A percentile compares a stretch with the other conserved stretches of the same genome.
Evolutionary conservation across 2,888 invertebrate species (phyloP).

Genomic region (Melanargia galathea): DNA sequence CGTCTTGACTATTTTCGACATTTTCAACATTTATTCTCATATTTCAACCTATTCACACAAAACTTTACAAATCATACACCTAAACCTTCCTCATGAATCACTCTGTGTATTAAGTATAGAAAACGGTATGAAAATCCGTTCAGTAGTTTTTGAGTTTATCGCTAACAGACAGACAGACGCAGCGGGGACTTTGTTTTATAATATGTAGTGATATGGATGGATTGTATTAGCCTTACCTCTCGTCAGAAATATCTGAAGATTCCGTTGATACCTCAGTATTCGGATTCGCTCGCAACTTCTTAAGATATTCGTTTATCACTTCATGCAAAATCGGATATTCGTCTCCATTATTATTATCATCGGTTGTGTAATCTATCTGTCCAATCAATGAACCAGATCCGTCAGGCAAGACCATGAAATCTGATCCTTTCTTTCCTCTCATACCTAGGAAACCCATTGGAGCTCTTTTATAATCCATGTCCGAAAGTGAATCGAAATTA

Average conservation of each 20-base stretch:
- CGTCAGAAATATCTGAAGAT: constrained; percentile 37
- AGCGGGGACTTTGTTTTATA: too few relatives aligned
- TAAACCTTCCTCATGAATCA: too few relatives aligned
- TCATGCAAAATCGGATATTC: constrained; percentile 59
- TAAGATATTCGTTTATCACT: constrained; percentile 56
- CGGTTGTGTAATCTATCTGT: constrained; percentile 67
- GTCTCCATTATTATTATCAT: constrained; percentile 30
- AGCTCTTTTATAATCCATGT: constrained; percentile 63
- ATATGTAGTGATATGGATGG: background rate
- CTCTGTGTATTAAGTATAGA: too few relatives aligned
- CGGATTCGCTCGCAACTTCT: constrained; percentile 44
- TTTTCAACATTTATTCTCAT: too few relatives aligned
- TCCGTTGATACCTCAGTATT: constrained; percentile 33
- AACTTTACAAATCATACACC: too few relatives aligned
- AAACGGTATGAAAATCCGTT: too few relatives aligned
- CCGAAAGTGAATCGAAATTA: constrained; percentile 62
- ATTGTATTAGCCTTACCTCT: background rate
- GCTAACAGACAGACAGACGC: too few relatives aligned
- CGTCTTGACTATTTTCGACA: too few relatives aligned
- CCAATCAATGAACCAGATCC: constrained; percentile 65
- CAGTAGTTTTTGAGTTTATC: too few relatives aligned
- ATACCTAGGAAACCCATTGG: constrained; percentile 82
- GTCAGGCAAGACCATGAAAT: constrained; percentile 43
- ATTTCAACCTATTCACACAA: too few relatives aligned
- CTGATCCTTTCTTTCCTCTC: constrained; percentile 68